Evolutionary conservation across 2,113 vertebrate species (phyloP), one percentile per base, ranked within the genome.

Genomic region (Salminus brasiliensis): DNA sequence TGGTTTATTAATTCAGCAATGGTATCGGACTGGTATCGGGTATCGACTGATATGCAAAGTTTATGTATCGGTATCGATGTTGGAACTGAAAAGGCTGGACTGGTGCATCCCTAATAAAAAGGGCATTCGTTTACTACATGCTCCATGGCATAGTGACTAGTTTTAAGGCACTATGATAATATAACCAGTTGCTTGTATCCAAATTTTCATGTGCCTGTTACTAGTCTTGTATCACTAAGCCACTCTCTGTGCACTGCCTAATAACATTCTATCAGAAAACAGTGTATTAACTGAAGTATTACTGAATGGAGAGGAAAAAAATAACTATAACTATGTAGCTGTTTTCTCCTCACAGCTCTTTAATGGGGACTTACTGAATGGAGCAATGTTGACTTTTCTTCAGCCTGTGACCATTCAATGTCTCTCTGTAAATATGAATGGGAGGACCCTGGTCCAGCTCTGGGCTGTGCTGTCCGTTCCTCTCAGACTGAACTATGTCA

Each of bases 401-500:
- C 55, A 29, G 67, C 16, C 62, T 5, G 25, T 81, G 57, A 47
- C 45, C 63, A 66, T 53, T 60, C 41, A 49, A 49, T 32, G 53
- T 49, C 27, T 72, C 71, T 84, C 53, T 62, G 81, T 78, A 83
- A 85, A 83, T 78, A 85, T 75, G 59, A 75, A 76, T 69, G 60
- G 45, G 41, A 71, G 70, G 30, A 69, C 21, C 6, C 29, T 75
- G 66, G 65, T 62, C 63, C 70, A 63, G 55, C 18, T 47, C 13
- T 79, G 69, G 81, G 62, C 66, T 49, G 25, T 29, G 21, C 65
- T 72, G 53, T 76, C n/a, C 11, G 29, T 68, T 69, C 49, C 69
- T 74, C 29, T 30, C 21, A 12, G 45, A 34, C 13, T 72, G 76
- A 84, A 87, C 68, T 49, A 74, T 83, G 81, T 78, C 81, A 80